These are phyloP conservation scores for Xiphophorus birchmanni DNA, from an alignment of 2,797 vertebrate species.

Conservation along the genomic window DNA sequence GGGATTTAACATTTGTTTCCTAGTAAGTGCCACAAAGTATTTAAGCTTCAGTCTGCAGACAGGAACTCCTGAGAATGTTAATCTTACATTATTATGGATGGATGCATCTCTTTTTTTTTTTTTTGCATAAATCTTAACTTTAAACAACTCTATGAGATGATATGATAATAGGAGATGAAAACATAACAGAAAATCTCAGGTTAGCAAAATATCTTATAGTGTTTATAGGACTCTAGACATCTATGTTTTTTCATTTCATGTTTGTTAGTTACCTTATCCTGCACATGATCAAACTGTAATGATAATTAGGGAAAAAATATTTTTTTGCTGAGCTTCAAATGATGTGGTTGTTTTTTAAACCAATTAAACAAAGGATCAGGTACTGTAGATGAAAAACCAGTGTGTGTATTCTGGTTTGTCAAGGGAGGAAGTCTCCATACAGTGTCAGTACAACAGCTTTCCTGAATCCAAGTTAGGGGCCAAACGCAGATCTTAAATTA, in stretches of 20 bases:
- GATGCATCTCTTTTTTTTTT: not conserved
- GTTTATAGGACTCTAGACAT: not conserved
- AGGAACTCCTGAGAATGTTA: not conserved
- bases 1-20: not conserved
- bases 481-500: conserved; percentile 36
- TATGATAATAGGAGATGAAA: not conserved
- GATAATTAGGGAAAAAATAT: conserved; percentile 27
- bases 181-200: not conserved
- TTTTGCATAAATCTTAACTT: not conserved
- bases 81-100: not conserved
- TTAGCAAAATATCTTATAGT: not conserved
- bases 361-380: conserved; percentile 38
- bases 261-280: not conserved
- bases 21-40: not conserved
- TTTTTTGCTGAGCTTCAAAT: conserved; percentile 27
- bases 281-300: not conserved
- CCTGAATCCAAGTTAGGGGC: conserved; percentile 57
- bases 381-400: conserved; percentile 28
- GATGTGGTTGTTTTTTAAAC: conserved; percentile 20
- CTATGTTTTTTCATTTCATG: too few species aligned
- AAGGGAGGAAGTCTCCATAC: conserved; percentile 38
- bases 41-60: not conserved
- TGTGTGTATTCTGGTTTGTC: conserved; percentile 39
- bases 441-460: conserved; percentile 38
- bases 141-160: not conserved